These are phyloP conservation scores for Protobothrops mucrosquamatus DNA, from an alignment of 2,113 vertebrate species.

Conservation along the genomic window DNA sequence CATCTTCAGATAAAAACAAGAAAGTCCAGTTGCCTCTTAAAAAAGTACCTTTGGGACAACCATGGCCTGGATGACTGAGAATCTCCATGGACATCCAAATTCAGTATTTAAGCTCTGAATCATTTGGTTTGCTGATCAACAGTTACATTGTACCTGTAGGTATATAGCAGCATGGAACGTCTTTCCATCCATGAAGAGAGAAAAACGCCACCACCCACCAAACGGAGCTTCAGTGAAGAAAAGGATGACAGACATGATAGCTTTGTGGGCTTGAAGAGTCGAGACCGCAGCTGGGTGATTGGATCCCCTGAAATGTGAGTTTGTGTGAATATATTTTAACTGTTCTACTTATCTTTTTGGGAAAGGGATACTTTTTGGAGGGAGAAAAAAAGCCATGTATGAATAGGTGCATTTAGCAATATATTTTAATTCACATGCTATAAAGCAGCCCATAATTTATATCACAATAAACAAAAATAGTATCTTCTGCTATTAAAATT, in stretches of 20 bases:
- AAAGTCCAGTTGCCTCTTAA: too few relatives aligned
- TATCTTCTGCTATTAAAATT: neutral
- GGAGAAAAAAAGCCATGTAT: neutral
- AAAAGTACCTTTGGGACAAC: too few relatives aligned
- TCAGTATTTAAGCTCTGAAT: neutral
- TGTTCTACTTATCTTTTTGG: neutral
- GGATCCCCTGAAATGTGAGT: slow-evolving; percentile 95
- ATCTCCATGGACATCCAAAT: neutral
- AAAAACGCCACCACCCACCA: slow-evolving; percentile 85
- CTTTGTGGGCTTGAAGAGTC: slow-evolving; percentile 79
- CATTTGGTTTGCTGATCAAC: slow-evolving; percentile 7
- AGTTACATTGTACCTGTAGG: slow-evolving; percentile 65
- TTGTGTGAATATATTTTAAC: neutral
- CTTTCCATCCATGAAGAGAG: slow-evolving; percentile 91
- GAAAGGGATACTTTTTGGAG: neutral
- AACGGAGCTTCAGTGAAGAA: slow-evolving; percentile 94
- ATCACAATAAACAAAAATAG: neutral
- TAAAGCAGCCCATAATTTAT: neutral
- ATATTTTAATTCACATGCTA: neutral
- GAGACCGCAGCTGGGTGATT: slow-evolving; percentile 90
- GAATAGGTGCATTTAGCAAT: neutral
- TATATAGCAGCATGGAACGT: slow-evolving; percentile 97
- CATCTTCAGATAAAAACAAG: too few relatives aligned
- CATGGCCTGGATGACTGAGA: too few relatives aligned
- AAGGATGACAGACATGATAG: slow-evolving; percentile 84